Percentiles rank a stretch among this genome's conserved stretches.
These are phyloP conservation scores for Morpho deidamia DNA, from an alignment of 2,888 invertebrate species.

Conservation along the genomic window DNA sequence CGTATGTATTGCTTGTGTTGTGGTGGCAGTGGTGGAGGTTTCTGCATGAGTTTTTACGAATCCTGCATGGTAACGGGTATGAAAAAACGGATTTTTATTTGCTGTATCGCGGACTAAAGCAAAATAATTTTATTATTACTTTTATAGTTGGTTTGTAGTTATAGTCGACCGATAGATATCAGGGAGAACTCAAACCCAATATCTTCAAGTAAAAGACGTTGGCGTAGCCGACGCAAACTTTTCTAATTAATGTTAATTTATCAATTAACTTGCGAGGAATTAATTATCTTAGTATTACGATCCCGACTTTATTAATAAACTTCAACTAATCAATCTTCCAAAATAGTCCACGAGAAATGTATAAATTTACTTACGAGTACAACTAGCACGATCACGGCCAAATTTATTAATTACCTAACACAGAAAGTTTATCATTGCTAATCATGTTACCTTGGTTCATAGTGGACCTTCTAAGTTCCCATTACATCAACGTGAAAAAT, in stretches of 20 bases:
- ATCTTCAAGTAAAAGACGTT: constrained; percentile 28
- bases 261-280: constrained; percentile 74
- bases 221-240: constrained; percentile 51
- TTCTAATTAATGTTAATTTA: constrained; percentile 75
- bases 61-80: no score
- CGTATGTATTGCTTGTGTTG: no score
- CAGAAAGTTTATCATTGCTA: no score
- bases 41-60: no score
- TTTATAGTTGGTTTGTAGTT: no score
- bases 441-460: no score
- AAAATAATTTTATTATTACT: no score
- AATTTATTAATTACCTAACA: background rate
- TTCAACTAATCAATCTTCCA: constrained; percentile 71
- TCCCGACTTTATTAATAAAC: constrained; percentile 71
- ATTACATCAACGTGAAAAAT: no score
- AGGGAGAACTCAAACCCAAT: constrained; percentile 20
- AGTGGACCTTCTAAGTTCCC: no score
- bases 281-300: constrained; percentile 72
- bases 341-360: constrained; percentile 19
- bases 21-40: no score
- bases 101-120: no score
- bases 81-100: no score
- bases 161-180: background rate
- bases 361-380: constrained; percentile 1
- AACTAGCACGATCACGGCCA: constrained; percentile 1